Evolutionary conservation across 2,113 vertebrate species (phyloP).

Genomic region (Anthoscopus minutus): DNA sequence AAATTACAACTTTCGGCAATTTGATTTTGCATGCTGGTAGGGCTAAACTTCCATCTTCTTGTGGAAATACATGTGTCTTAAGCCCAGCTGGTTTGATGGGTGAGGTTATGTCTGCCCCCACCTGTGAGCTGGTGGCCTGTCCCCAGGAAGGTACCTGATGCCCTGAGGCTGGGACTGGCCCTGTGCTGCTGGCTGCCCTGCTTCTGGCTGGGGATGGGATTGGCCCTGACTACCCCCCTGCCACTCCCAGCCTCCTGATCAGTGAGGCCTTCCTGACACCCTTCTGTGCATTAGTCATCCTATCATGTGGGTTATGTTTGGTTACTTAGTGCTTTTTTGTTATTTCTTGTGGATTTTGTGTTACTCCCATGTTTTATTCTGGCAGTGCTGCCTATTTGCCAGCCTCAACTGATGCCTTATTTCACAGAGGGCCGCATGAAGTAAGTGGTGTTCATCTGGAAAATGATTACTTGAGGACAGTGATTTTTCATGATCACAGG

Average conservation of each 20-base stretch:
- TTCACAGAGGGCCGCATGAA: neutral
- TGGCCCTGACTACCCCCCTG: neutral
- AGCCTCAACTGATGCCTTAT: neutral
- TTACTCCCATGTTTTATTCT: neutral
- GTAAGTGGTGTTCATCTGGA: neutral
- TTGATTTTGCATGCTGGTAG: neutral
- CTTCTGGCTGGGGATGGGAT: neutral
- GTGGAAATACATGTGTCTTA: neutral
- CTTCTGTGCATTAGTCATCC: neutral
- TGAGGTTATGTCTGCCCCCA: neutral
- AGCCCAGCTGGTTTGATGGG: neutral
- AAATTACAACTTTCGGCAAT: neutral
- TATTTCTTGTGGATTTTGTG: neutral
- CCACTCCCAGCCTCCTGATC: neutral
- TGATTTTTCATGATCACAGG: neutral
- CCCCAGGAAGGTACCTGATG: neutral
- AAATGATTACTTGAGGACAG: neutral
- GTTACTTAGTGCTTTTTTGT: neutral
- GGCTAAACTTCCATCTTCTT: neutral
- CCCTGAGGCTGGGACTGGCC: neutral
- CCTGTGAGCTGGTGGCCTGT: accelerated
- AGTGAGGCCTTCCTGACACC: neutral
- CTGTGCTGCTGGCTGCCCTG: neutral
- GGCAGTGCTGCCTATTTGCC: neutral
- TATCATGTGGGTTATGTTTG: neutral